Evolutionary conservation across 1,140 invertebrate species (phyloP), one percentile per base, ranked within the genome.

Genomic region (Drosophila gunungcola): DNA sequence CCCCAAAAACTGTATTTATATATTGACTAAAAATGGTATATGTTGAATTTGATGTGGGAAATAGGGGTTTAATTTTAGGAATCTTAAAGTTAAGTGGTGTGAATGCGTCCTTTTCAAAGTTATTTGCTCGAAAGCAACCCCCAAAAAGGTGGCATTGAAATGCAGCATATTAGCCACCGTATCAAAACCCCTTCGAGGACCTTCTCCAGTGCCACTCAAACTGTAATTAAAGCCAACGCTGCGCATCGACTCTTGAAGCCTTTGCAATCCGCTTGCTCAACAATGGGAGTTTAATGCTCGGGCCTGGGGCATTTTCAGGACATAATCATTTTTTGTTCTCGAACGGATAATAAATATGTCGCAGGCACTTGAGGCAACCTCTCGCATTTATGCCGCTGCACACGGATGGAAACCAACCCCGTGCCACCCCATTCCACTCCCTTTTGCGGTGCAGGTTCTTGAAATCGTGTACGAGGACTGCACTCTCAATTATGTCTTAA

Each of bases 401-500:
- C 65, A 68, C 39, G 42, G 10, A 42, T 32, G 4, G 27, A 29
- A 72, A 36, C 25, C 11, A 48, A 55, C 64, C 64, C 69, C 69
- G 16, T 60, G 48, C 41, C 43, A 41, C 36, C 45, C 54, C 32
- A 11, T 12, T 3, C 38, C 46, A 29, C 38, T 13, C 45, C 51
- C 27, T 49, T 41, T 32, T 32, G n/a, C n/a, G 52, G 27, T 51
- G 83, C 83, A 82, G 60, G 64, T 68, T 38, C 83, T 88, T 78
- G 83, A 80, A 60, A 27, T 32, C 56, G 69, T 55, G 69, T 73
- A 55, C 60, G 65, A 78, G 48, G 73, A 68, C 65, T 88, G 83
- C 79, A 86, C 83, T 90, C 79, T 90, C 86, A 90, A 90, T 90
- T 90, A 90, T 90, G 88, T 88, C 86, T 90, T 90, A 90, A 90